A percentile compares a stretch with the other conserved stretches of the same genome.
These are phyloP conservation scores for Empis stercorea DNA, from an alignment of 2,888 invertebrate species.

Conservation along the genomic window DNA sequence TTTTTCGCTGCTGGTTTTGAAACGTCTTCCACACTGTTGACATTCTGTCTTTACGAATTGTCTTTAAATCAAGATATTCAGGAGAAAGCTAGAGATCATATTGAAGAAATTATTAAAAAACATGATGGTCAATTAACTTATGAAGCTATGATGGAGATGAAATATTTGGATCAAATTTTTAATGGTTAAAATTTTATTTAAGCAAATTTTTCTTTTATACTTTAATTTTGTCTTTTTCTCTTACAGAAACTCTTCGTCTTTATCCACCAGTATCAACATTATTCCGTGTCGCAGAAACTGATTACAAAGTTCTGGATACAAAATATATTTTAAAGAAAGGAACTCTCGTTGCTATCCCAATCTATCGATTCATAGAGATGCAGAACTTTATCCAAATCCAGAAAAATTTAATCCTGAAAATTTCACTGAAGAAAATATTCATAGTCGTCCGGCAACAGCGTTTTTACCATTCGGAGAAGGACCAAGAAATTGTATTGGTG, in stretches of 20 bases:
- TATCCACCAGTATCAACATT: slow-evolving; percentile 34
- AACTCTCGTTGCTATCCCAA: slow-evolving; percentile 18
- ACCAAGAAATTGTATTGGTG: slow-evolving; percentile 11
- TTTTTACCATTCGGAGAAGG: slow-evolving; percentile 12
- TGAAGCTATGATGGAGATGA: slow-evolving; percentile 24
- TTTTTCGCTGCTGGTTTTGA: slow-evolving; percentile 40
- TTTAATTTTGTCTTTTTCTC: neutral
- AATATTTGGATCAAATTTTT: slow-evolving; percentile 34
- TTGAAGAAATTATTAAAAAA: slow-evolving; percentile 24
- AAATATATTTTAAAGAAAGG: slow-evolving; percentile 19
- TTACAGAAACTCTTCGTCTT: slow-evolving; percentile 37
- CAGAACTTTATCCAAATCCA: slow-evolving; percentile 26
- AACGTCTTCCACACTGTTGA: slow-evolving; percentile 34
- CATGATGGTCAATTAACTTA: slow-evolving; percentile 29
- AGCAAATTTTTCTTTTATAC: too few relatives aligned
- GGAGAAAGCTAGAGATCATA: slow-evolving; percentile 29
- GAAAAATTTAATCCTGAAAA: slow-evolving; percentile 28
- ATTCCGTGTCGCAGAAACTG: slow-evolving; percentile 18
- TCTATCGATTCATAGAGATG: slow-evolving; percentile 25
- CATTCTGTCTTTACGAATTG: slow-evolving; percentile 35
- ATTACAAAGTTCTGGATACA: slow-evolving; percentile 18
- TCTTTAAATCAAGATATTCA: slow-evolving; percentile 35
- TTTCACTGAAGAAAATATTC: slow-evolving; percentile 21
- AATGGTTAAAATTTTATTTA: slow-evolving; percentile 20
- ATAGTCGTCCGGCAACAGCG: slow-evolving; percentile 8